These are phyloP conservation scores for Onychomys arenicola DNA, from an alignment of 2,797 vertebrate species.

Conservation along the genomic window DNA sequence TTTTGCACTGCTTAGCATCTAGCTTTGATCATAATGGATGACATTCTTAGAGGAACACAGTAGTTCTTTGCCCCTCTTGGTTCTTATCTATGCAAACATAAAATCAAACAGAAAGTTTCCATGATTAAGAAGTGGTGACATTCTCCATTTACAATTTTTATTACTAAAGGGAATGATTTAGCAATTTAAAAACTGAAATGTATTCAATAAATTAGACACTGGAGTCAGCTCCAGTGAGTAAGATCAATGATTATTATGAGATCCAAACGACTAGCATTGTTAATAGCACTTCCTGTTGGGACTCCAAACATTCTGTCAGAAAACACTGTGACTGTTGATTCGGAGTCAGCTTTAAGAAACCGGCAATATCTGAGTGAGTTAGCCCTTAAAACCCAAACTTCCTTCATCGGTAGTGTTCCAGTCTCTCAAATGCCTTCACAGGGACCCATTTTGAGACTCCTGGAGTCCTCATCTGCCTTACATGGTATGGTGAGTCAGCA, in stretches of 20 bases:
- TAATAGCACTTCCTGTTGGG: constrained; percentile 37
- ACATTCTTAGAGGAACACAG: background rate
- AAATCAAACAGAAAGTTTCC: constrained; percentile 33
- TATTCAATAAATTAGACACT: constrained; percentile 56
- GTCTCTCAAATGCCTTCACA: constrained; percentile 41
- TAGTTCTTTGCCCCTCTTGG: background rate
- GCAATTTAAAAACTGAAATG: constrained; percentile 52
- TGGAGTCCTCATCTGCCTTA: constrained; percentile 22
- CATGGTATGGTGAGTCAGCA: constrained; percentile 64
- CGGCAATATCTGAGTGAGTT: constrained; percentile 32
- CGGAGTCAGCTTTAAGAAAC: constrained; percentile 60
- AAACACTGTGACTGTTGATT: constrained; percentile 29
- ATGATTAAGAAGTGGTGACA: background rate
- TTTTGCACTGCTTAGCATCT: constrained; percentile 19
- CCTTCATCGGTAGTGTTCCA: constrained; percentile 20
- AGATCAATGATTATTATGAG: constrained; percentile 47
- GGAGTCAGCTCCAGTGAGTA: background rate
- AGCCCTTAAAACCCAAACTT: background rate
- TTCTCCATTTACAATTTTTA: constrained; percentile 33
- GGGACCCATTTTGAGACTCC: constrained; percentile 13
- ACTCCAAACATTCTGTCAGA: constrained; percentile 48
- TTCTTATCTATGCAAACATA: constrained; percentile 25
- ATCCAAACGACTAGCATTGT: background rate
- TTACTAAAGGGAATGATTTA: constrained; percentile 47
- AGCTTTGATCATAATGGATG: background rate